These are phyloP conservation scores for Drosophila mercatorum DNA, from an alignment of 2,888 invertebrate genomes.

Conservation along the genomic window DNA sequence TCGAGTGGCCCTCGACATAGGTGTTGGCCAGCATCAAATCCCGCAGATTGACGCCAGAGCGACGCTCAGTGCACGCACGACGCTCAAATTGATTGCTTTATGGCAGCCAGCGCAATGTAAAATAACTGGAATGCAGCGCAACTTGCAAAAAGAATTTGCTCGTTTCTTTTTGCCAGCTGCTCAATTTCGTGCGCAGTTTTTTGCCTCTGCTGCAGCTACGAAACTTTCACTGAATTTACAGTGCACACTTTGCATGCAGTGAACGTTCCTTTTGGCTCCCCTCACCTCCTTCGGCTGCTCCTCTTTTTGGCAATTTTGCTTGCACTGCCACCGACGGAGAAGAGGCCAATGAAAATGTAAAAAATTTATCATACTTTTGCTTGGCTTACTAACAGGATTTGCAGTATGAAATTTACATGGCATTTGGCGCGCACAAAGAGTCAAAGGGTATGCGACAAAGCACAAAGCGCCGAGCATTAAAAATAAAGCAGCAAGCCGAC, in stretches of 20 bases:
- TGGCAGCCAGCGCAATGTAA: conserved; percentile 49
- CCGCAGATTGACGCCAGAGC: conserved; percentile 41
- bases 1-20: conserved; percentile 57
- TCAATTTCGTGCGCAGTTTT: conserved; percentile 43
- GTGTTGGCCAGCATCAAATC: conserved; percentile 59
- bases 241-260: conserved; percentile 31
- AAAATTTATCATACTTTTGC: conserved; percentile 59
- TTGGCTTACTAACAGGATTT: conserved; percentile 63
- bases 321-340: conserved; percentile 43
- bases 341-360: conserved; percentile 55
- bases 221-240: conserved; percentile 44
- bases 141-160: conserved; percentile 48
- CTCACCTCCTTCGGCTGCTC: conserved; percentile 2
- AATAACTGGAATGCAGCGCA: conserved; percentile 44
- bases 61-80: conserved; percentile 9
- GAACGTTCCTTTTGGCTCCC: background rate
- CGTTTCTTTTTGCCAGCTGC: conserved; percentile 47
- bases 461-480: conserved; percentile 8
- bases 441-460: conserved; percentile 21
- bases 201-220: conserved; percentile 19
- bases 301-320: conserved; percentile 53
- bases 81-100: conserved; percentile 73
- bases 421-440: conserved; percentile 20
- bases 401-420: conserved; percentile 64
- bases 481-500: conserved; percentile 9